These are phyloP conservation scores for Chymomyza amoena DNA, from an alignment of 2,888 invertebrate genomes.

Conservation along the genomic window DNA sequence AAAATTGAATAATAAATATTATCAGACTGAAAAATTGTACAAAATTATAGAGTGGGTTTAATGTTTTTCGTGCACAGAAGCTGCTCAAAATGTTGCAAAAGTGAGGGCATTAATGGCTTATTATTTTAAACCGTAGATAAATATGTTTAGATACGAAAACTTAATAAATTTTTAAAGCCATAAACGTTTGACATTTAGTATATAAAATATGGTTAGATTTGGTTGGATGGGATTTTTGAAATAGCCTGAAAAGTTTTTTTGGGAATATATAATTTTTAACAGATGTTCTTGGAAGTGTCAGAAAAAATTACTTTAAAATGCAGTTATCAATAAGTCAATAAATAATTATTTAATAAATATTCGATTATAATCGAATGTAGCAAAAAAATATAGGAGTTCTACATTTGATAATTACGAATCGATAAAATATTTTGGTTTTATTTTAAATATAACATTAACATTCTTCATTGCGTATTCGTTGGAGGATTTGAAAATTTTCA, in stretches of 20 bases:
- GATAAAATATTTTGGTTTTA: no score
- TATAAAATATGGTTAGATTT: not conserved
- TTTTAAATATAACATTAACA: no score
- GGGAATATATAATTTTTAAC: no score
- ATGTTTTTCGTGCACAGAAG: not conserved
- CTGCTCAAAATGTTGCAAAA: not conserved
- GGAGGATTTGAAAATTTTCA: no score
- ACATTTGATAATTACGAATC: no score
- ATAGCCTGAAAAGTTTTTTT: not conserved
- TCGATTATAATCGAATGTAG: no score
- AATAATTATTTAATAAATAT: no score
- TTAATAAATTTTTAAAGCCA: not conserved
- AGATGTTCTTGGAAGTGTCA: no score
- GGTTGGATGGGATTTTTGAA: not conserved
- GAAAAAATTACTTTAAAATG: no score
- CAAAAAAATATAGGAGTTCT: no score
- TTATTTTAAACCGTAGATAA: not conserved
- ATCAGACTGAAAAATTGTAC: conserved; percentile 52
- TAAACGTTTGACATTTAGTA: not conserved
- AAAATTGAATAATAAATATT: conserved; percentile 71
- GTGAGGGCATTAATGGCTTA: not conserved
- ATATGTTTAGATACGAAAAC: not conserved
- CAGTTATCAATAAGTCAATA: no score
- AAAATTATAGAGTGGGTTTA: conserved; percentile 40
- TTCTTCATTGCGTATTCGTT: no score